Evolutionary conservation across 2,113 vertebrate species (phyloP).

Genomic region (Etia nguti): DNA sequence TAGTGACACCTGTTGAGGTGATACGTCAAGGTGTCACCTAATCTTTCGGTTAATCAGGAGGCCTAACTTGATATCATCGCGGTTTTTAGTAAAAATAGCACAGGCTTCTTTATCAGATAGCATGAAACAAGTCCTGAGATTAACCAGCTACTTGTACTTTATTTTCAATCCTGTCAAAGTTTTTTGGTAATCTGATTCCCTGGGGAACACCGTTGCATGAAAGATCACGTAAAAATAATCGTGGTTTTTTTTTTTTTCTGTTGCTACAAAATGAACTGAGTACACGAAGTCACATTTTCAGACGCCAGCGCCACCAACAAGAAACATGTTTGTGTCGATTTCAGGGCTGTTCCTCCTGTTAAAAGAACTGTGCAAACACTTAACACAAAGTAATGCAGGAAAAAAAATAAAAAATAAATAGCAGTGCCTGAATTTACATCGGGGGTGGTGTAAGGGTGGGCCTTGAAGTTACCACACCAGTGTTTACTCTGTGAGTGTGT

Average conservation of each 20-base stretch:
- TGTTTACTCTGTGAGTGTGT: not conserved
- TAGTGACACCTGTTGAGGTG: not conserved
- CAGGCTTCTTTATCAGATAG: not conserved
- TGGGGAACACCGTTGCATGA: not conserved
- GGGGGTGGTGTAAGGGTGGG: not conserved
- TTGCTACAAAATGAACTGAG: not conserved
- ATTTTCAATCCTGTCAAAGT: not conserved
- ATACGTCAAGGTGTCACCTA: fast-evolving
- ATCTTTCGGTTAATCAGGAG: not conserved
- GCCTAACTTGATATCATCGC: not conserved
- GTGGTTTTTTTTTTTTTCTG: not conserved
- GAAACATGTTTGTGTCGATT: not conserved
- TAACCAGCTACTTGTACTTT: not conserved
- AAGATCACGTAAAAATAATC: not conserved
- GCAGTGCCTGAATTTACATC: not conserved
- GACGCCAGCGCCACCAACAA: not conserved
- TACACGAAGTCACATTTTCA: not conserved
- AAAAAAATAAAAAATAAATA: too few relatives aligned
- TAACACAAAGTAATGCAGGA: not conserved
- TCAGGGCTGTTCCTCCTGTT: not conserved
- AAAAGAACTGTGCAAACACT: not conserved
- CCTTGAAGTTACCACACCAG: not conserved
- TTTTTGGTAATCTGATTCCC: not conserved
- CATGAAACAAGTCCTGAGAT: too few relatives aligned
- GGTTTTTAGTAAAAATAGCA: not conserved